Evolutionary conservation across 2,888 invertebrate species (phyloP).

Genomic region (Leuctra nigra): DNA sequence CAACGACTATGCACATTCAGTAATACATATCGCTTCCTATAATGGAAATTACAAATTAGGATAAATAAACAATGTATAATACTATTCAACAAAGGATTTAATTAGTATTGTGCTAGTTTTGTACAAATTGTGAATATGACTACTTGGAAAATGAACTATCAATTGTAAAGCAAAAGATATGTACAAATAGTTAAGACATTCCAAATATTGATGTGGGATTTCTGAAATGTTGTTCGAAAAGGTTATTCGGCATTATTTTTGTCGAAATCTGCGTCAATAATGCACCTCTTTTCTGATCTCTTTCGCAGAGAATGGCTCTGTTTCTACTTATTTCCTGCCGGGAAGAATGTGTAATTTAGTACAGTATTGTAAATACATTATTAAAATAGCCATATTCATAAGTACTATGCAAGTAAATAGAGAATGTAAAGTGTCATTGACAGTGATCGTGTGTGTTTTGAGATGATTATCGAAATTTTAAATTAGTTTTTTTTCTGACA

Average conservation of each 20-base stretch:
- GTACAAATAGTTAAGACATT: too few species aligned
- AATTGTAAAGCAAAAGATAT: too few species aligned
- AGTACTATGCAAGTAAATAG: background rate
- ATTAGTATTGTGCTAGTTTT: slow-evolving; percentile 26
- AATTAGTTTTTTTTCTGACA: background rate
- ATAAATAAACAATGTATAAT: slow-evolving; percentile 12
- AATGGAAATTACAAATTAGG: slow-evolving; percentile 25
- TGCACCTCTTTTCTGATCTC: too few species aligned
- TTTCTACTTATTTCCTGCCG: background rate
- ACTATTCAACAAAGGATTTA: background rate
- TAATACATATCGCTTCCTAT: slow-evolving; percentile 30
- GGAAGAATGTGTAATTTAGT: slow-evolving; percentile 11
- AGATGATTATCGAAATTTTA: background rate
- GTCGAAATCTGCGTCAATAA: too few species aligned
- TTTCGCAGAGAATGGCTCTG: too few species aligned
- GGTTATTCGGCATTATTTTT: too few species aligned
- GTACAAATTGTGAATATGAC: slow-evolving; percentile 26
- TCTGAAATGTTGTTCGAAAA: too few species aligned
- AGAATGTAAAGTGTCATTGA: slow-evolving; percentile 10
- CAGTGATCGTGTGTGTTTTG: slow-evolving; percentile 20
- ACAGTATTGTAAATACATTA: slow-evolving; percentile 8
- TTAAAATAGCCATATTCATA: background rate
- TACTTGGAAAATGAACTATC: too few species aligned
- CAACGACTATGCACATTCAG: background rate
- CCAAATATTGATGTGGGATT: too few species aligned